phyloP scores from a whole-genome alignment of 2,888 invertebrate genomes.

The Morpho helenor region DNA sequence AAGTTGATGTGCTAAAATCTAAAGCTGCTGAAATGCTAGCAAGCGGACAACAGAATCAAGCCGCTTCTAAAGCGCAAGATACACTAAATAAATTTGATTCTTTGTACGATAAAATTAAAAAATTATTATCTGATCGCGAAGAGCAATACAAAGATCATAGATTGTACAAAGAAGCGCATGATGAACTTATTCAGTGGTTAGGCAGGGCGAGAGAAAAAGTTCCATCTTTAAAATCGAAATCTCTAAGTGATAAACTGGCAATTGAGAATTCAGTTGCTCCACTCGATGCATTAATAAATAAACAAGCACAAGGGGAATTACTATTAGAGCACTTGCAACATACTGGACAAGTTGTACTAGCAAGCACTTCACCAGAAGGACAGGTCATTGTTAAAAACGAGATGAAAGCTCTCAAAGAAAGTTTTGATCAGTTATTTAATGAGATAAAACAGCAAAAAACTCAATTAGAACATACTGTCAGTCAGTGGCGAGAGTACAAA shows the following conservation, averaged over 20 bases:
- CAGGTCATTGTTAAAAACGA: slow-evolving; percentile 90
- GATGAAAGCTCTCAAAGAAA: slow-evolving; percentile 90
- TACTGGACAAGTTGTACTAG: slow-evolving; percentile 91
- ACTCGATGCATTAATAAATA: slow-evolving; percentile 91
- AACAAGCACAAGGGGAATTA: slow-evolving; percentile 94
- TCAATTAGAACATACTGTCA: slow-evolving; percentile 88
- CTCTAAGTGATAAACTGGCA: slow-evolving; percentile 91
- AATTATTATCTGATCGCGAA: slow-evolving; percentile 87
- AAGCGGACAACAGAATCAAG: slow-evolving; percentile 90
- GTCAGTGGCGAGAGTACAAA: slow-evolving; percentile 93
- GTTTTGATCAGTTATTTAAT: slow-evolving; percentile 90
- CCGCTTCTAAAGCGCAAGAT: slow-evolving; percentile 90
- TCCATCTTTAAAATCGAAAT: slow-evolving; percentile 90
- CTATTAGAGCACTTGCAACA: slow-evolving; percentile 92
- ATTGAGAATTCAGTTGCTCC: slow-evolving; percentile 93
- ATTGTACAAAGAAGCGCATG: slow-evolving; percentile 93
- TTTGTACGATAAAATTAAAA: slow-evolving; percentile 87
- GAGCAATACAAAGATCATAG: slow-evolving; percentile 93
- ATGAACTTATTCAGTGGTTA: slow-evolving; percentile 93
- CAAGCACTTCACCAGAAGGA: slow-evolving; percentile 89
- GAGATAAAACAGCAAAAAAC: slow-evolving; percentile 92
- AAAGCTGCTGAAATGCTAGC: slow-evolving; percentile 92
- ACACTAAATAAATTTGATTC: slow-evolving; percentile 91
- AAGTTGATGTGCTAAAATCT: slow-evolving; percentile 90
- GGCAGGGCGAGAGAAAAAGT: slow-evolving; percentile 92